Conservation (phyloP, 2,113 vertebrate species). For the Mesembrinibis cayennensis region DNA sequence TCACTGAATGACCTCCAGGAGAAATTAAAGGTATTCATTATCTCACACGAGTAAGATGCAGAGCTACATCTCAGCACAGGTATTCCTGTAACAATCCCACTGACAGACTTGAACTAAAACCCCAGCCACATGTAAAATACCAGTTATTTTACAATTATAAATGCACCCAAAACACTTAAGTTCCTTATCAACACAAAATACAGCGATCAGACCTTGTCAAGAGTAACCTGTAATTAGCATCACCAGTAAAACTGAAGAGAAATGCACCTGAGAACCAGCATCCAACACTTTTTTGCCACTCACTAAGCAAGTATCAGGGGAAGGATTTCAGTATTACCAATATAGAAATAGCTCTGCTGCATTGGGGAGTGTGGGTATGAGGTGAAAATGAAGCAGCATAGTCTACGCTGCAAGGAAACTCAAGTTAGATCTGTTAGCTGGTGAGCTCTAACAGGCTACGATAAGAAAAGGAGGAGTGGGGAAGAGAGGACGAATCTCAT, state of each 20-base stretch:
- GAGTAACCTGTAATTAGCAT: neutral
- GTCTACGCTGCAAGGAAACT: neutral
- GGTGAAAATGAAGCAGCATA: neutral
- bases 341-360: neutral
- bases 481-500: neutral
- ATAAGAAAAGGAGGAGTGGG: neutral
- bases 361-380: fast-evolving
- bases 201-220: neutral
- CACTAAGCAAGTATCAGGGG: neutral
- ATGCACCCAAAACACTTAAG: neutral
- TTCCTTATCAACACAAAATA: neutral
- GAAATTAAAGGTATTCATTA: neutral
- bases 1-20: neutral
- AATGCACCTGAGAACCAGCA: neutral
- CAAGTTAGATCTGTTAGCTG: neutral
- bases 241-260: neutral
- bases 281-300: neutral
- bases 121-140: neutral
- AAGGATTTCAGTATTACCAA: neutral
- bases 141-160: neutral
- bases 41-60: neutral
- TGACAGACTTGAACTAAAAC: neutral
- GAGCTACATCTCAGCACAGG: neutral
- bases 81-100: neutral
- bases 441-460: neutral